Evolutionary conservation across 2,888 invertebrate genomes (phyloP).

Genomic region (Hirtodrosophila trivittata): DNA sequence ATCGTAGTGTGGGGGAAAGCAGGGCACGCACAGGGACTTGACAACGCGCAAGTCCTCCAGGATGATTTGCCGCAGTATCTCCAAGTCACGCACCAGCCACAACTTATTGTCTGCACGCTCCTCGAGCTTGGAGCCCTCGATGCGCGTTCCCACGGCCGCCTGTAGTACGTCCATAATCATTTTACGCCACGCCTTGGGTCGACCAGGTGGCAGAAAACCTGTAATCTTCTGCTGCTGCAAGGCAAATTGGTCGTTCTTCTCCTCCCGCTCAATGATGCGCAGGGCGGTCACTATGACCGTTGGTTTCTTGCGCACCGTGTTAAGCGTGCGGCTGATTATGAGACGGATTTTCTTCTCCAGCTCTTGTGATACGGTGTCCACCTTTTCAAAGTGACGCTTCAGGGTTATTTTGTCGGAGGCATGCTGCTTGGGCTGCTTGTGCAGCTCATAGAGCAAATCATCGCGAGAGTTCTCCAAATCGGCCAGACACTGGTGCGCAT

Average conservation of each 20-base stretch:
- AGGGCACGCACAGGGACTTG: conserved; percentile 94
- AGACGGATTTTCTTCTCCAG: conserved; percentile 96
- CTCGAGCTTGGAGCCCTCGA: conserved; percentile 97
- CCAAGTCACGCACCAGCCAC: conserved; percentile 97
- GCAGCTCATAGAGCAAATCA: conserved; percentile 96
- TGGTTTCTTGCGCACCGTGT: conserved; percentile 97
- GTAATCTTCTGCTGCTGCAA: conserved; percentile 86
- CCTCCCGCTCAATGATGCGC: conserved; percentile 98
- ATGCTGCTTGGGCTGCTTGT: conserved; percentile 95
- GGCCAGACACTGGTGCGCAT: conserved; percentile 96
- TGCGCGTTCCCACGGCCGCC: conserved; percentile 91
- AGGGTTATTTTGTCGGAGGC: conserved; percentile 93
- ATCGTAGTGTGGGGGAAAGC: conserved; percentile 97
- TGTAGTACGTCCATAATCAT: conserved; percentile 93
- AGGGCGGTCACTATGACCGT: conserved; percentile 97
- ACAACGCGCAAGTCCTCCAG: conserved; percentile 96
- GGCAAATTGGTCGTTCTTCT: conserved; percentile 95
- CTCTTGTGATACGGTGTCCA: conserved; percentile 93
- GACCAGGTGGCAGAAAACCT: conserved; percentile 96
- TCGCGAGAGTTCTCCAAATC: conserved; percentile 98
- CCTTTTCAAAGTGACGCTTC: conserved; percentile 98
- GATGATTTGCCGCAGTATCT: conserved; percentile 93
- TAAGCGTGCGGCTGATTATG: conserved; percentile 94
- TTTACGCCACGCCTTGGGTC: conserved; percentile 95
- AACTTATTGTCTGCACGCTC: conserved; percentile 95